A percentile compares a stretch with the other conserved stretches of the same genome.
These are phyloP conservation scores for Nansenia antarctica DNA, from an alignment of 2,113 vertebrate genomes.

Conservation along the genomic window DNA sequence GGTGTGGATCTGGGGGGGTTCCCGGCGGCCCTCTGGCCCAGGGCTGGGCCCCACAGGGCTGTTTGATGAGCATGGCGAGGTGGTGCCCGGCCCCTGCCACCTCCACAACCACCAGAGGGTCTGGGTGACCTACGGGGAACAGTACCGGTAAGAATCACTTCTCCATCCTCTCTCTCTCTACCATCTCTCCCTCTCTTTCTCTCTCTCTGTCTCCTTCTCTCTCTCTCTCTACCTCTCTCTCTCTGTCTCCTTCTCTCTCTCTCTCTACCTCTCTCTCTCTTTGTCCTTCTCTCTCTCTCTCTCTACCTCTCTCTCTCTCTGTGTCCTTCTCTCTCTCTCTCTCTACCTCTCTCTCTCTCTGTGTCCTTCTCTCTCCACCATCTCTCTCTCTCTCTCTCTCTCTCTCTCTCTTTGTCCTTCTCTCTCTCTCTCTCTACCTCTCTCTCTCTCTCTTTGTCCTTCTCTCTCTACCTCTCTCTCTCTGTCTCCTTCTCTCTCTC, in stretches of 20 bases:
- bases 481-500: no score
- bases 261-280: no score
- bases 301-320: no score
- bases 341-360: no score
- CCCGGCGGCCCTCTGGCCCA: slow-evolving; percentile 30
- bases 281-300: no score
- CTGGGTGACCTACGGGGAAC: slow-evolving; percentile 58
- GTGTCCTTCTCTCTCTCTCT: no score
- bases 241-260: neutral
- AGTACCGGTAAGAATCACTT: slow-evolving; percentile 61
- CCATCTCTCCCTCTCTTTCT: neutral
- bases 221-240: slow-evolving; percentile 56
- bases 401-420: slow-evolving; percentile 15
- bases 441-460: no score
- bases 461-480: no score
- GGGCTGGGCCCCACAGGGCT: slow-evolving; percentile 30
- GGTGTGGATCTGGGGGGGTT: slow-evolving; percentile 7
- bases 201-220: slow-evolving; percentile 12
- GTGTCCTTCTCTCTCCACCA: no score
- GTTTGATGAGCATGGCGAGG: slow-evolving; percentile 46
- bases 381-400: no score
- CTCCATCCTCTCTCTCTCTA: slow-evolving; percentile 16
- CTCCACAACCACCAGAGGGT: slow-evolving; percentile 51
- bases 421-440: no score
- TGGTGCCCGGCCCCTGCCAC: slow-evolving; percentile 45